A percentile compares a stretch with the other conserved stretches of the same genome.
Evolutionary conservation across 1,140 invertebrate genomes (phyloP).

Genomic region (Drosophila guanche): DNA sequence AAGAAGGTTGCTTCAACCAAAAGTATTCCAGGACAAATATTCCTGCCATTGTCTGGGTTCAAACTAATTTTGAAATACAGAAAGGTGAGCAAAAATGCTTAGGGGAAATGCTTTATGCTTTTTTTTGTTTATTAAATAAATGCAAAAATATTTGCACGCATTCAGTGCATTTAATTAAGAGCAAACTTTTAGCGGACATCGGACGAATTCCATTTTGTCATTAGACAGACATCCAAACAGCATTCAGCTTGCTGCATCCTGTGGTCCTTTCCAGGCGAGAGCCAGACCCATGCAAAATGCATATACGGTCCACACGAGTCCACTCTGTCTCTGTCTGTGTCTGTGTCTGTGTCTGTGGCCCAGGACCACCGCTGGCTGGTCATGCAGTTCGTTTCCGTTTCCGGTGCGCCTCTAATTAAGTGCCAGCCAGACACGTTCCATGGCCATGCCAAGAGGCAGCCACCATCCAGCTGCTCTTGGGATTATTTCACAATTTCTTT

Average conservation of each 20-base stretch:
- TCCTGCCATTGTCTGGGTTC: too few species aligned
- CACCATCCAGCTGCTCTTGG: conserved; percentile 23
- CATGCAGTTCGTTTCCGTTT: conserved; percentile 73
- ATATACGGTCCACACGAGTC: neutral
- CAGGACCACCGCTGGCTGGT: conserved; percentile 38
- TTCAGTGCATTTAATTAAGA: neutral
- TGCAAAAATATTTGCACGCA: too few species aligned
- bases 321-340: conserved; percentile 5
- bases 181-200: neutral
- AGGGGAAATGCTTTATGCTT: neutral
- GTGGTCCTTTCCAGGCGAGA: conserved; percentile 26
- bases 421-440: conserved; percentile 54
- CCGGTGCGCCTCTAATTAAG: conserved; percentile 74
- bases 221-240: conserved; percentile 12
- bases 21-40: too few species aligned
- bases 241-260: neutral
- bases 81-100: too few species aligned
- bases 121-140: neutral
- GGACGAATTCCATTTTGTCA: too few species aligned
- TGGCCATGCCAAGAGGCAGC: neutral
- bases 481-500: conserved; percentile 33
- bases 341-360: conserved; percentile 11
- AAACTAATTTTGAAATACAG: too few species aligned
- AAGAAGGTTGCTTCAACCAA: too few species aligned
- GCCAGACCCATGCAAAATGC: conserved; percentile 30